Evolutionary conservation across 2,888 invertebrate species (phyloP), one percentile per base, ranked within the genome.

Genomic region (Drosophila neoperkinsi): DNA sequence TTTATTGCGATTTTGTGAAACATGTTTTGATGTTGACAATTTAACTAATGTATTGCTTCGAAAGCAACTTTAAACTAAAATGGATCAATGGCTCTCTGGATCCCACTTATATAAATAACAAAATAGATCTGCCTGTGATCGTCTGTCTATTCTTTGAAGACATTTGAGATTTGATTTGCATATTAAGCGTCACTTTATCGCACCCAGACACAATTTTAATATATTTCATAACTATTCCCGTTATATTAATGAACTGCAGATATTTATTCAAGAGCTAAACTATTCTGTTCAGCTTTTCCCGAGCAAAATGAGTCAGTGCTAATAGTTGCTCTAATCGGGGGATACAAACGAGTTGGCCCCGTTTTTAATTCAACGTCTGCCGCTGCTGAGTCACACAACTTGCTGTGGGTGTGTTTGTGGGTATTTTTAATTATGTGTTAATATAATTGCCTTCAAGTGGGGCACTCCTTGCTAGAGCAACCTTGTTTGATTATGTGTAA

Each of bases 291-390:
- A 36, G 36, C 11, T 36, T 36, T 55, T 55, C 36, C 25, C 25
- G 18, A 36, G 28, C 28, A 1, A 38, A 56, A 18, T 28, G 28
- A 38, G 7, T 38, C 55, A 56, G 36, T 36, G 28, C 18, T 7
- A 56, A 36, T 13, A 56, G 36, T 55, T 25, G 10, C 34, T 55
- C 11, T 11, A 18, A 25, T 28, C 55, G 18, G 28, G 55, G 28
- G 18, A 55, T 18, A 10, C 28, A 56, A 28, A 38, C n/a, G 28
- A 56, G 56, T 56, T 56, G 28, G 28, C 56, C 36, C 55, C 36
- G 55, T n/a, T 55, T 36, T 18, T 7, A 9, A 36, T 28, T 36
- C n/a, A 28, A 5, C 13, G 28, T 4, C 18, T 25, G 25, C 46
- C 46, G 21, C 9, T 46, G 46, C 13, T 56, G 56, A 56, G n/a